These are phyloP conservation scores for Petrosia ficiformis DNA, from an alignment of 37 sponge, comb jelly and placozoan species.

Conservation along the genomic window DNA sequence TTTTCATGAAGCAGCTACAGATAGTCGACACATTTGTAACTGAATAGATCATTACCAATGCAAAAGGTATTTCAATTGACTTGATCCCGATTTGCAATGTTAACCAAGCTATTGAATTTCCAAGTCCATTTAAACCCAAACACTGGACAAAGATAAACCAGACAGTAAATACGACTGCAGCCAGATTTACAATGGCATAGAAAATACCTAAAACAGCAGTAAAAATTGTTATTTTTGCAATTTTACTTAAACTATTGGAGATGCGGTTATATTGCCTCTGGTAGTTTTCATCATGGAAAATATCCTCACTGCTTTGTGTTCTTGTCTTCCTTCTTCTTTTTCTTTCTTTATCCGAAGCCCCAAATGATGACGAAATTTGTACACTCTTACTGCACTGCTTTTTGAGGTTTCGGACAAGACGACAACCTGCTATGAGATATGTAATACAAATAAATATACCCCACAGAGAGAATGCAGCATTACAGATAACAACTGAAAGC, in stretches of 20 bases:
- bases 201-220: slow-evolving; percentile 22
- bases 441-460: slow-evolving; percentile 31
- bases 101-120: slow-evolving; percentile 6
- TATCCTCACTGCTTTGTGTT: neutral
- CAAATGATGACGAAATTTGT: neutral
- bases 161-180: neutral
- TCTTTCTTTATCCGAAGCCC: neutral
- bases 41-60: slow-evolving; percentile 25
- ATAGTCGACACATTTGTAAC: slow-evolving; percentile 5
- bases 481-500: slow-evolving; percentile 22
- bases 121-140: neutral
- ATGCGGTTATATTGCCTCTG: slow-evolving; percentile 1
- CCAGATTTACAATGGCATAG: slow-evolving; percentile 28
- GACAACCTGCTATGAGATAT: slow-evolving; percentile 23
- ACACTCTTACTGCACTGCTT: neutral
- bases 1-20: too few species aligned
- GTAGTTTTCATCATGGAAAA: neutral
- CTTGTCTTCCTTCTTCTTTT: neutral
- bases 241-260: slow-evolving; percentile 14
- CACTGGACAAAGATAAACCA: slow-evolving; percentile 20
- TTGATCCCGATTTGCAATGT: neutral
- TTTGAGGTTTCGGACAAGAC: slow-evolving; percentile 13
- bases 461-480: slow-evolving; percentile 33
- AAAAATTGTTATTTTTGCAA: slow-evolving; percentile 36
- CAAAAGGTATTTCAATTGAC: slow-evolving; percentile 7